Evolutionary conservation across 1,140 invertebrate species (phyloP).

Genomic region (Vanessa tameamea): DNA sequence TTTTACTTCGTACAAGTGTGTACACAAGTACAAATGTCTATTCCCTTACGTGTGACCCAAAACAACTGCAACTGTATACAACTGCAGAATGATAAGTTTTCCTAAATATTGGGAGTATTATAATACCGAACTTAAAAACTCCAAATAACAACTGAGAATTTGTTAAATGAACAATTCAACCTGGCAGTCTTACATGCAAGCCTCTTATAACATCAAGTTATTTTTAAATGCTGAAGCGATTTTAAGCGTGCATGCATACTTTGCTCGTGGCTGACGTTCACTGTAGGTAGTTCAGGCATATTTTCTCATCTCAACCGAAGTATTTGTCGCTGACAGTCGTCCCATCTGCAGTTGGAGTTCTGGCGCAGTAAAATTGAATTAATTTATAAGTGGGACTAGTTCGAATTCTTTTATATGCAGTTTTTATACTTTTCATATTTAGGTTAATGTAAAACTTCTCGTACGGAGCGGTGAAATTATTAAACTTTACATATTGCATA

Average conservation of each 20-base stretch:
- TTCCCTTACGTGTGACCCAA: no score
- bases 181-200: no score
- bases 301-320: slow-evolving; percentile 21
- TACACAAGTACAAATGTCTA: no score
- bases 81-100: no score
- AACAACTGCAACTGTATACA: no score
- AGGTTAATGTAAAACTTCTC: slow-evolving; percentile 6
- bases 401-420: slow-evolving; percentile 19
- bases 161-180: no score
- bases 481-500: neutral
- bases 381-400: slow-evolving; percentile 32
- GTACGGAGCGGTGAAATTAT: neutral
- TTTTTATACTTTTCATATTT: slow-evolving; percentile 15
- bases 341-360: slow-evolving; percentile 15
- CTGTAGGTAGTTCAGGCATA: slow-evolving; percentile 29
- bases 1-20: no score
- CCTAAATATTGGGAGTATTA: no score
- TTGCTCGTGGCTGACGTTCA: neutral
- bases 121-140: no score
- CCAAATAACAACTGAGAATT: no score
- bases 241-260: neutral
- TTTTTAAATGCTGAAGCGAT: no score
- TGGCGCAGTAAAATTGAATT: slow-evolving; percentile 31
- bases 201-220: no score
- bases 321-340: slow-evolving; percentile 34